Percentiles rank a stretch among this genome's conserved stretches.
phyloP scores from a whole-genome alignment of 1,140 invertebrate species.

The Drosophila sp. region DNA sequence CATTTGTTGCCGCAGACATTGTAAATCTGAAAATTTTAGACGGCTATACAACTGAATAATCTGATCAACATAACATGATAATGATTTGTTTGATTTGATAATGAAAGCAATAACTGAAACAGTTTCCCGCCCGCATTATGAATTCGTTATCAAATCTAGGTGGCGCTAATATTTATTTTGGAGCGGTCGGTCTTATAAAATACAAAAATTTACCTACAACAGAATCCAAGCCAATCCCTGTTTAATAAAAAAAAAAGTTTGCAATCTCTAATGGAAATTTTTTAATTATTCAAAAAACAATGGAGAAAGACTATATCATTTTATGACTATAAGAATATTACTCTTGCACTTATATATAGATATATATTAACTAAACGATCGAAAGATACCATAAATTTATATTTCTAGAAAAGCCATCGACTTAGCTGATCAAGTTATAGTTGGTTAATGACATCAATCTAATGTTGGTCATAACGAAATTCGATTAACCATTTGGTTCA shows the following conservation, averaged over 20 bases:
- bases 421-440: background rate
- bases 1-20: conserved; percentile 60
- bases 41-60: conserved; percentile 3
- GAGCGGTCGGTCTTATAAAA: conserved; percentile 11
- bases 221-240: conserved; percentile 4
- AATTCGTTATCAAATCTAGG: conserved; percentile 35
- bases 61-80: conserved; percentile 1
- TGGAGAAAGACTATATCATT: background rate
- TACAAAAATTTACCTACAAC: background rate
- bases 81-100: conserved; percentile 8
- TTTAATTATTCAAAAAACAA: background rate
- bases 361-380: too few relatives aligned
- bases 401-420: background rate
- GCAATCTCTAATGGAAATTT: background rate
- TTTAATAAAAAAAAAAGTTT: background rate
- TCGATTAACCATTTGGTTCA: too few relatives aligned
- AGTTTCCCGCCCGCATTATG: background rate
- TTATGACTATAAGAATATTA: background rate
- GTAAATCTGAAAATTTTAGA: conserved; percentile 34
- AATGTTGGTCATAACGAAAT: too few relatives aligned
- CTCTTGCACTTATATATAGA: too few relatives aligned
- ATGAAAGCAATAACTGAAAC: background rate
- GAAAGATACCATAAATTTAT: too few relatives aligned
- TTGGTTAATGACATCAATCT: too few relatives aligned
- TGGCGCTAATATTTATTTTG: conserved; percentile 24